A percentile compares a stretch with the other conserved stretches of the same genome.
Conservation (phyloP, 2,113 vertebrate genomes). For the Pachypanchax playfairii region DNA sequence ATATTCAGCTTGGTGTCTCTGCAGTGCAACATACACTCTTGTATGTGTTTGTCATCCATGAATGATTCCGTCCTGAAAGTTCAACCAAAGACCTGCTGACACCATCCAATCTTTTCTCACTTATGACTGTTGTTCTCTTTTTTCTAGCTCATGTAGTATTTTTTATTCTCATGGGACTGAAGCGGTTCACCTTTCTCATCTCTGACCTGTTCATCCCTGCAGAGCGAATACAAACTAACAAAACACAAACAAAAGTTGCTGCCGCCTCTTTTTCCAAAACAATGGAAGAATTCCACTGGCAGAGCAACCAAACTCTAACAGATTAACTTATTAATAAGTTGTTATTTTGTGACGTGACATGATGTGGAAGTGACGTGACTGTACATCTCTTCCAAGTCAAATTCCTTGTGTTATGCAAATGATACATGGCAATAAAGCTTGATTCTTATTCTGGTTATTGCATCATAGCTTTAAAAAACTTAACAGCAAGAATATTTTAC, state of each 20-base stretch:
- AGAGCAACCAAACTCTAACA: too few species aligned
- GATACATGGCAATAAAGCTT: too few species aligned
- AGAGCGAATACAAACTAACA: background rate
- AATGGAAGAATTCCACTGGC: too few species aligned
- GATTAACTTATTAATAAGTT: too few species aligned
- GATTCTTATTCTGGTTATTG: too few species aligned
- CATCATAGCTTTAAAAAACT: too few species aligned
- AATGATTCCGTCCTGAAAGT: conserved; percentile 8
- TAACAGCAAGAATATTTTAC: too few species aligned
- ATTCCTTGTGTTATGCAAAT: too few species aligned
- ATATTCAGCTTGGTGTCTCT: background rate
- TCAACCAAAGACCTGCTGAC: conserved; percentile 52
- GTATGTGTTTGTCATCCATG: background rate
- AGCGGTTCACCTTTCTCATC: conserved; percentile 14
- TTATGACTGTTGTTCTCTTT: conserved; percentile 33
- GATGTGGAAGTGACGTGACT: too few species aligned
- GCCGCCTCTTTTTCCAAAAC: too few species aligned
- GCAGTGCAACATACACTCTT: conserved; percentile 41
- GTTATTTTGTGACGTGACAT: too few species aligned
- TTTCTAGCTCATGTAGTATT: conserved; percentile 26
- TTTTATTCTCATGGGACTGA: conserved; percentile 20
- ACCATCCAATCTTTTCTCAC: conserved; percentile 40
- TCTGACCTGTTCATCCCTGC: background rate
- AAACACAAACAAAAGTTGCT: background rate
- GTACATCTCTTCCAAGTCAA: too few species aligned